Evolutionary conservation across 2,797 vertebrate species (phyloP).

Genomic region (Scyliorhinus canicula): DNA sequence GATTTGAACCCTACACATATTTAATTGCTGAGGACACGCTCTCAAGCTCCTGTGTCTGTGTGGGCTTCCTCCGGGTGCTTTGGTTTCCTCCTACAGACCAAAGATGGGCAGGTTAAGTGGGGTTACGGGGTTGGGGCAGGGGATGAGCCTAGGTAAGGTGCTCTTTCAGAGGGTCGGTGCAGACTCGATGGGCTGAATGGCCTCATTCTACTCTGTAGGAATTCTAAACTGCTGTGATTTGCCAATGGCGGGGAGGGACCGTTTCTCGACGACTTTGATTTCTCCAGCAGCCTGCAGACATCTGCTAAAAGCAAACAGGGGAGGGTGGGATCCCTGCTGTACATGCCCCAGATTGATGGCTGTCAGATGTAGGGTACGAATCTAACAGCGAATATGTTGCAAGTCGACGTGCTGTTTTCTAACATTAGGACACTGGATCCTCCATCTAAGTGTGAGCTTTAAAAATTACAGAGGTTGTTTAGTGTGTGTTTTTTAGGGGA

Average conservation of each 20-base stretch:
- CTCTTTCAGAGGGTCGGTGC: too few relatives aligned
- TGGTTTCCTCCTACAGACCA: too few relatives aligned
- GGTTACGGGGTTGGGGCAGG: too few relatives aligned
- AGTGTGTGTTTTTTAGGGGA: too few relatives aligned
- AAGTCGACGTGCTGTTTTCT: not conserved
- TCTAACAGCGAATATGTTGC: not conserved
- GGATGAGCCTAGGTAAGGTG: too few relatives aligned
- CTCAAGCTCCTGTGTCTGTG: too few relatives aligned
- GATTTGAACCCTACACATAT: not conserved
- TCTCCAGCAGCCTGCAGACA: not conserved
- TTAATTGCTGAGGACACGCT: not conserved
- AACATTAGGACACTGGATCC: not conserved
- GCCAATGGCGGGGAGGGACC: not conserved
- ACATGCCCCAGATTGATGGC: not conserved
- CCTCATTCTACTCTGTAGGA: too few relatives aligned
- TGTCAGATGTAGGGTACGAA: not conserved
- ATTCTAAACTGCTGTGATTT: too few relatives aligned
- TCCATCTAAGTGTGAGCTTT: not conserved
- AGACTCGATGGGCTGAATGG: too few relatives aligned
- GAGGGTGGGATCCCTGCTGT: too few relatives aligned
- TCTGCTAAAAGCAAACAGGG: not conserved
- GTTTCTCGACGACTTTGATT: not conserved
- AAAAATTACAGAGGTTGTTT: not conserved
- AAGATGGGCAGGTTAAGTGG: too few relatives aligned
- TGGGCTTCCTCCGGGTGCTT: too few relatives aligned